These are phyloP conservation scores for Holothuria leucospilota DNA, from an alignment of 53 echinoderm and acorn worm species.

Conservation along the genomic window DNA sequence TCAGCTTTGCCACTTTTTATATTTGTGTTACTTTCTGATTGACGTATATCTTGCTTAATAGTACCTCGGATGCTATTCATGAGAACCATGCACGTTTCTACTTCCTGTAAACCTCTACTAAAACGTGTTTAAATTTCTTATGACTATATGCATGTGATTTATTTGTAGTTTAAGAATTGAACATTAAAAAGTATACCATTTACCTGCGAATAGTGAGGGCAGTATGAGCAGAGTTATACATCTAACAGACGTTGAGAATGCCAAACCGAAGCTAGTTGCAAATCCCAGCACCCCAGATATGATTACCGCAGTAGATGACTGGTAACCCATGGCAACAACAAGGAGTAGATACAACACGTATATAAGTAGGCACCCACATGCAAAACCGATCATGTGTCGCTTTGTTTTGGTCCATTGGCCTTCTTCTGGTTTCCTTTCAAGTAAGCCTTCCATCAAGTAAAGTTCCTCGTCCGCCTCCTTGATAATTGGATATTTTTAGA, in stretches of 20 bases:
- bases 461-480: conserved; percentile 35
- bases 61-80: too few relatives aligned
- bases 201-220: conserved; percentile 87
- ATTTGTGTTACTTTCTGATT: too few relatives aligned
- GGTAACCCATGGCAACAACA: conserved; percentile 66
- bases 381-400: conserved; percentile 68
- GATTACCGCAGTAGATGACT: conserved; percentile 62
- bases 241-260: conserved; percentile 72
- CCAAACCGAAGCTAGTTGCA: conserved; percentile 80
- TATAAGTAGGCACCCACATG: conserved; percentile 66
- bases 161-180: too few relatives aligned
- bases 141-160: too few relatives aligned
- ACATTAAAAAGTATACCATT: not conserved
- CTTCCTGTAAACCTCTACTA: too few relatives aligned
- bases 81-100: too few relatives aligned
- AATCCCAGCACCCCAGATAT: conserved; percentile 62
- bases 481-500: not conserved
- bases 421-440: conserved; percentile 54
- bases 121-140: too few relatives aligned
- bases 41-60: too few relatives aligned
- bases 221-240: conserved; percentile 85
- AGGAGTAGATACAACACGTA: conserved; percentile 73
- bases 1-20: not conserved
- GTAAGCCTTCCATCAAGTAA: conserved; percentile 48
- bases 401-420: conserved; percentile 60